Base-by-base conservation (phyloP, 2,113 vertebrate species). In the Chlamydotis undulata region DNA sequence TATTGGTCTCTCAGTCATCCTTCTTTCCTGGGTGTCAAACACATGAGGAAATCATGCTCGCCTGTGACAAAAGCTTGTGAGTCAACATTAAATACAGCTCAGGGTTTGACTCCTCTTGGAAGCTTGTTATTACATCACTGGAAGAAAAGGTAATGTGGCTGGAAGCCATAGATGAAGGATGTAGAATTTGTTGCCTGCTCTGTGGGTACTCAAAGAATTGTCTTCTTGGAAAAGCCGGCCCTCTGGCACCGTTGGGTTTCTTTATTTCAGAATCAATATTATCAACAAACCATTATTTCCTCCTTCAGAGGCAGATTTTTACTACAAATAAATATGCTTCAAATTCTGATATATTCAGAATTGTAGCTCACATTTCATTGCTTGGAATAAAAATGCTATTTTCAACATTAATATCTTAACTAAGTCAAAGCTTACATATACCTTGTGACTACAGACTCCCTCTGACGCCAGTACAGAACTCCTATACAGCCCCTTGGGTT, bases 291-390 rank as follows among this genome's bases (percentile, higher is more conserved):
- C 14, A 33, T 52, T 88, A 85, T 56, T 90, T 68, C 50, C 61
- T 87, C 35, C 6, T 83, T 89, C 80, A 91, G 85, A 63, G 45
- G 7, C 37, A 97, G 50, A 77, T 81, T 90, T 71, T 93, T 41
- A 59, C 73, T 86, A 73, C n/a, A 73, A 94, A 93, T 83, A 88
- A 94, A 91, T 43, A 79, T 6, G 25, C 19, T 89, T 76, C 10
- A 19, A 49, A 69, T 80, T 57, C 37, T 67, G 23, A 94, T 47
- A 67, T 86, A 45, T 87, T 94, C 82, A 97, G 77, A 94, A 84
- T 23, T 35, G 26, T 67, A 76, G 70, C 26, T 83, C 77, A 41
- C 43, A 18, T 67, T 96, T 77, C 87, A 92, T 19, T 84, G 52
- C 25, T 92, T 74, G 64, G 60, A 22, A 79, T 59, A 73, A 92